Base-by-base conservation (phyloP, 2,888 invertebrate genomes). In the Biston stratarius region DNA sequence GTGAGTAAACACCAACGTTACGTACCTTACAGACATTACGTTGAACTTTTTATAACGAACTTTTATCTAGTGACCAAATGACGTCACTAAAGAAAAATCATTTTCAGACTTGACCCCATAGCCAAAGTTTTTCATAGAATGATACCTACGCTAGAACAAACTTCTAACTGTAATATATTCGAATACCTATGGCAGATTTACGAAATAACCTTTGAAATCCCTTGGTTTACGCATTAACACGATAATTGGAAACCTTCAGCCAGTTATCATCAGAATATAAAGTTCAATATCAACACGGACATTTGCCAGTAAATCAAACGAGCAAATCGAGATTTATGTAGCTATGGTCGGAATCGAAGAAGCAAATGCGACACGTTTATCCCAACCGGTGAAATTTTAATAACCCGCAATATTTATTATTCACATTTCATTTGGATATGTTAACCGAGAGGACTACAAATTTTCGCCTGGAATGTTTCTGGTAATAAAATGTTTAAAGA, bases 401-500 rank as follows among this genome's bases (percentile, higher is more conserved):
- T 61, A 57, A 57, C 57, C 24, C 52, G 45, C 45, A 45, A 57
- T 51, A 66, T 66, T 56, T 61, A 61, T 66, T 66, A 65, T 61
- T 61, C 61, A 57, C 49, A 55, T 56, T 60, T 56, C 51, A 61
- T 61, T 61, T 53, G 61, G 57, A 33, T 34, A 61, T 47, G 52
- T 52, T 14, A 61, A 61, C 51, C 61, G 51, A 45, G 42, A 33
- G 51, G 51, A 49, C 57, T 56, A 49, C 42, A 38, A 66, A 61
- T 61, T 45, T 56, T 56, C 34, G 52, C 24, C n/a, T 15, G 24
- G 38, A 60, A 60, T 60, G 40, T 48, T 42, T n/a, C 34, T 53
- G 59, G 58, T 62, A 59, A 55, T 62, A 64, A 68, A 68, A 58
- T 60, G 60, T 67, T 63, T 59, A 59, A 59, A 58, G 33, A 44